Evolutionary conservation across 37 sponge, comb jelly and placozoan species (phyloP), one percentile per base, ranked within the genome.

Genomic region (Bolinopsis microptera): DNA sequence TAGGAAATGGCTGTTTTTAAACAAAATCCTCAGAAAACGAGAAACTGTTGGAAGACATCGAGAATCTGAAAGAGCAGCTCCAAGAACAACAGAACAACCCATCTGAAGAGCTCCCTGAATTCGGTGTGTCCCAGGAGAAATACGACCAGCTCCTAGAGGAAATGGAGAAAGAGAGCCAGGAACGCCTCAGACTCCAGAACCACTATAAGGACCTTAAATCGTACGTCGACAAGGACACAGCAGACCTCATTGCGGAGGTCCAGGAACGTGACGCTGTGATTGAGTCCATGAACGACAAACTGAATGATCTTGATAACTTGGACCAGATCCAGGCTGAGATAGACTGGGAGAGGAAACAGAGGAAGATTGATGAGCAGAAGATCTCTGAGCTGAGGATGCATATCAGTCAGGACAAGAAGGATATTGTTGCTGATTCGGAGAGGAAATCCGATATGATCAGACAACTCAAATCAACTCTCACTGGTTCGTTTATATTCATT

Each of bases 221-320:
- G 30, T 86, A 86, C 90, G 36, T 86, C 30, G 90, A 86, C 61
- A 86, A 86, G 90, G 90, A 86, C 61, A 86, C 90, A 0, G 41
- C 90, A 9, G 90, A 86, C 26, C 48, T 86, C 8, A 86, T 86
- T n/a, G 90, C 90, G 5, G 90, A 86, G 48, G 61, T 86, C 40
- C 90, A 86, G 61, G 90, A 86, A 27, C 41, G 90, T 5, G 90
- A 86, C 36, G 90, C 90, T 23, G 90, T 86, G 90, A 86, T 86
- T 25, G 90, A 86, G 90, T 41, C 61, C 30, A 86, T 86, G 90
- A 86, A 86, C 61, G 90, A 86, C 0, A 86, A 86, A 30, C 90
- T 86, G 26, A 39, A 86, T 8, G 90, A 86, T 34, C 90, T 86
- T 0, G 90, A 86, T 24, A 38, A 39, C 38, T 3, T 86, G 25